Percentiles rank a stretch among this genome's conserved stretches.
These are phyloP conservation scores for Astropecten irregularis DNA, from an alignment of 53 echinoderm and acorn worm genomes.

Conservation along the genomic window DNA sequence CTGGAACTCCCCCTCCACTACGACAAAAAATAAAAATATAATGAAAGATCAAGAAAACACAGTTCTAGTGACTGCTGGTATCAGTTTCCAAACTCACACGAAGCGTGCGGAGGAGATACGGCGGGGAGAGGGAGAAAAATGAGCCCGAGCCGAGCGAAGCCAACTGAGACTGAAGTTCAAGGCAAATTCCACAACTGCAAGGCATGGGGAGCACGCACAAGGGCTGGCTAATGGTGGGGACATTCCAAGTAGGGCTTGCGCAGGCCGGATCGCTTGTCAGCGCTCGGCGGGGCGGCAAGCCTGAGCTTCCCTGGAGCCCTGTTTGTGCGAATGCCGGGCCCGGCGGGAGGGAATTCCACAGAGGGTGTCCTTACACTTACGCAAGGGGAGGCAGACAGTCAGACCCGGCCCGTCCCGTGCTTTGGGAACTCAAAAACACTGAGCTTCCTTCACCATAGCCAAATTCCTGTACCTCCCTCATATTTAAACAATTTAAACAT, in stretches of 20 bases:
- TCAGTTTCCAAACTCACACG: not conserved
- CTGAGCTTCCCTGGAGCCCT: slow-evolving; percentile 52
- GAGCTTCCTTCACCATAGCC: too few species aligned
- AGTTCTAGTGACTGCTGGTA: not conserved
- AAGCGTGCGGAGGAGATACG: not conserved
- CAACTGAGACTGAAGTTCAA: not conserved
- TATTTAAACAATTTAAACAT: not conserved
- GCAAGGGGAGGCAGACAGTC: too few species aligned
- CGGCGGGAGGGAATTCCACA: slow-evolving; percentile 42
- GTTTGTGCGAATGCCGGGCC: slow-evolving; percentile 48
- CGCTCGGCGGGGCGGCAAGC: not conserved
- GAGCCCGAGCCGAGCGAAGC: not conserved
- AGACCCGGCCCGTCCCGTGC: too few species aligned
- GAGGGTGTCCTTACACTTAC: slow-evolving; percentile 2
- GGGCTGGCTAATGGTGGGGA: not conserved
- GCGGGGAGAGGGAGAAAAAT: not conserved
- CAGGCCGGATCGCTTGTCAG: slow-evolving; percentile 2
- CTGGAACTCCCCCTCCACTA: too few species aligned
- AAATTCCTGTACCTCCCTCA: not conserved
- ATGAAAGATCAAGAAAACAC: not conserved
- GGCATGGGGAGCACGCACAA: slow-evolving; percentile 31
- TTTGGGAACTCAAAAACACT: too few species aligned
- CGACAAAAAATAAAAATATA: too few species aligned
- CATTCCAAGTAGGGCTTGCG: slow-evolving; percentile 24
- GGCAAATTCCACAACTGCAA: slow-evolving; percentile 31